phyloP scores from a whole-genome alignment of 2,888 invertebrate genomes.

The Mechanitis messenoides region DNA sequence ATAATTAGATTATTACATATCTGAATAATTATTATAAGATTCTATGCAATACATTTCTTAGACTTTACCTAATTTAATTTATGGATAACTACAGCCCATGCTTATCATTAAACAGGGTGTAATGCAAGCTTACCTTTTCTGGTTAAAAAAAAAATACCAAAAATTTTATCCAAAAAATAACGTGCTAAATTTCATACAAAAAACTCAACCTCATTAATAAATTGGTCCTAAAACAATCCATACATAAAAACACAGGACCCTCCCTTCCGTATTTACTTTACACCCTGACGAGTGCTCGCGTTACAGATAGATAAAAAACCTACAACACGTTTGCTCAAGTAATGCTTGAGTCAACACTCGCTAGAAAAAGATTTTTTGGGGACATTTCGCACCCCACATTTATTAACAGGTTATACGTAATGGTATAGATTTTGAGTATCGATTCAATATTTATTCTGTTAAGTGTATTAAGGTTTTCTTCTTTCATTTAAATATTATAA shows the following conservation, averaged over 20 bases:
- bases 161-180: too few relatives aligned
- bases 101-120: too few relatives aligned
- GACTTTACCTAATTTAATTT: too few relatives aligned
- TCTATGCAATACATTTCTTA: too few relatives aligned
- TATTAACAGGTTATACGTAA: neutral
- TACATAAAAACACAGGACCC: neutral
- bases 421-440: conserved; percentile 4
- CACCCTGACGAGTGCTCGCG: conserved; percentile 23
- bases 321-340: conserved; percentile 63
- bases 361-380: conserved; percentile 17
- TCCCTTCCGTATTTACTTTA: conserved; percentile 8
- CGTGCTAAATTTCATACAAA: neutral
- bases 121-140: too few relatives aligned
- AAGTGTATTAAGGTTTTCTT: neutral
- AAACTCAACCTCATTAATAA: neutral
- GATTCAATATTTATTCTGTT: conserved; percentile 1
- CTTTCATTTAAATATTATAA: neutral
- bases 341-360: conserved; percentile 63
- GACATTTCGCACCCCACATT: neutral
- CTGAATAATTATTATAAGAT: too few relatives aligned
- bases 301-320: conserved; percentile 19
- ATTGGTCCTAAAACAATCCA: conserved; percentile 5
- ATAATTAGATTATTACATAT: too few relatives aligned
- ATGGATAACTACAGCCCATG: too few relatives aligned
- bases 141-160: too few relatives aligned